phyloP scores from a whole-genome alignment of 2,888 invertebrate species.

The Plebejus melissa region DNA sequence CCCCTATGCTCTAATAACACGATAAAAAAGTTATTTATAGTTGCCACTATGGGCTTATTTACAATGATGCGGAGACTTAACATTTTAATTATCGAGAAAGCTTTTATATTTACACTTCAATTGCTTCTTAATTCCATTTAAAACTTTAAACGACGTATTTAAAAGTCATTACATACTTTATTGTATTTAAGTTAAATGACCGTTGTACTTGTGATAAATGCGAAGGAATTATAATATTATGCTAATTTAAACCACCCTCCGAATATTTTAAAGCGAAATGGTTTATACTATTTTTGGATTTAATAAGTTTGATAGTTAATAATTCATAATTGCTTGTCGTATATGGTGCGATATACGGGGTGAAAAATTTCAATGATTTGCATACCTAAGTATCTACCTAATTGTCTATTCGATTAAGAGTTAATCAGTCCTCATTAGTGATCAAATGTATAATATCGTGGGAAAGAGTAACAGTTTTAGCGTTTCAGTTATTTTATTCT shows the following conservation, averaged over 20 bases:
- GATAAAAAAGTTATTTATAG: conserved; percentile 68
- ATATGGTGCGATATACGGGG: neutral
- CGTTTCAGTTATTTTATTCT: neutral
- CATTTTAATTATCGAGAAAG: conserved; percentile 23
- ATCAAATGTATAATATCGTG: neutral
- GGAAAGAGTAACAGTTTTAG: neutral
- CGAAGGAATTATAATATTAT: neutral
- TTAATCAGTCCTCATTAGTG: neutral
- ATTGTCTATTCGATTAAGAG: neutral
- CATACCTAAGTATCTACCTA: neutral
- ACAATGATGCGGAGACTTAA: conserved; percentile 19
- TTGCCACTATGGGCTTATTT: conserved; percentile 37
- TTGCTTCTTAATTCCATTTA: neutral
- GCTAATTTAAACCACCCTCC: neutral
- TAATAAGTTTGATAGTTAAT: neutral
- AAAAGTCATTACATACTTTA: neutral
- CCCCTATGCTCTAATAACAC: conserved; percentile 50
- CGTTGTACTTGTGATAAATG: neutral
- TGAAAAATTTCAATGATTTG: neutral
- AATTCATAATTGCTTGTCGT: neutral
- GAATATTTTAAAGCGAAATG: neutral
- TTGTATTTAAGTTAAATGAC: neutral
- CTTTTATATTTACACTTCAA: neutral
- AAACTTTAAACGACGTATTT: neutral
- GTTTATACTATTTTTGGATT: neutral